Percentiles rank a stretch among this genome's conserved stretches.
Evolutionary conservation across 2,888 invertebrate genomes (phyloP).

Genomic region (Drosophila imparisetae): DNA sequence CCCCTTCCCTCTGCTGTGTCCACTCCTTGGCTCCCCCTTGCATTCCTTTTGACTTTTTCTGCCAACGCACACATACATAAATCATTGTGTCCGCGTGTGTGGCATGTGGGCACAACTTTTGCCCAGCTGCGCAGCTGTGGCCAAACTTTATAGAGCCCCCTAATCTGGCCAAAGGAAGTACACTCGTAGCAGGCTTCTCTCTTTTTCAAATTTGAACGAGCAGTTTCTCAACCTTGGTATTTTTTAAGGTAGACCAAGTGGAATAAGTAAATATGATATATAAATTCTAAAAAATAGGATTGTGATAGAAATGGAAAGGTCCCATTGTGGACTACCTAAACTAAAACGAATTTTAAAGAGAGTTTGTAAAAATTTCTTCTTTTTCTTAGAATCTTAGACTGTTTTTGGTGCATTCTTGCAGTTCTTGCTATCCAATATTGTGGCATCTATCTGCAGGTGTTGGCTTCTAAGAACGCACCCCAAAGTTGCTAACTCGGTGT

Average conservation of each 20-base stretch:
- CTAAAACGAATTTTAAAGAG: background rate
- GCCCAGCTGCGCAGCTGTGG: conserved; percentile 51
- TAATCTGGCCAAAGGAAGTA: background rate
- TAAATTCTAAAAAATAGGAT: background rate
- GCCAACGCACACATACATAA: conserved; percentile 55
- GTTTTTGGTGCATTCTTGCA: no score
- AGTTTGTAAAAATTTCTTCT: no score
- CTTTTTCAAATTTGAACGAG: background rate
- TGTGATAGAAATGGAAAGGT: no score
- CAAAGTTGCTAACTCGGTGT: background rate
- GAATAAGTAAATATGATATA: background rate
- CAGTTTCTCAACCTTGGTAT: background rate
- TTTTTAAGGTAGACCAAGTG: background rate
- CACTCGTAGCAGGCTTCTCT: background rate
- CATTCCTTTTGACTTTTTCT: conserved; percentile 38
- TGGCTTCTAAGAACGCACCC: background rate
- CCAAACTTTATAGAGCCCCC: conserved; percentile 46
- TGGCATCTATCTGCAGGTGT: background rate
- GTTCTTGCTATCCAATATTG: background rate
- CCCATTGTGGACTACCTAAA: background rate
- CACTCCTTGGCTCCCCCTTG: background rate
- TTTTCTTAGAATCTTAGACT: no score
- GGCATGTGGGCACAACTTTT: conserved; percentile 52
- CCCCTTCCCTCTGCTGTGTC: background rate
- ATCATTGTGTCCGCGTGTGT: conserved; percentile 53